These are phyloP conservation scores for Alloplasta piceator DNA, from an alignment of 2,888 invertebrate genomes.

Conservation along the genomic window DNA sequence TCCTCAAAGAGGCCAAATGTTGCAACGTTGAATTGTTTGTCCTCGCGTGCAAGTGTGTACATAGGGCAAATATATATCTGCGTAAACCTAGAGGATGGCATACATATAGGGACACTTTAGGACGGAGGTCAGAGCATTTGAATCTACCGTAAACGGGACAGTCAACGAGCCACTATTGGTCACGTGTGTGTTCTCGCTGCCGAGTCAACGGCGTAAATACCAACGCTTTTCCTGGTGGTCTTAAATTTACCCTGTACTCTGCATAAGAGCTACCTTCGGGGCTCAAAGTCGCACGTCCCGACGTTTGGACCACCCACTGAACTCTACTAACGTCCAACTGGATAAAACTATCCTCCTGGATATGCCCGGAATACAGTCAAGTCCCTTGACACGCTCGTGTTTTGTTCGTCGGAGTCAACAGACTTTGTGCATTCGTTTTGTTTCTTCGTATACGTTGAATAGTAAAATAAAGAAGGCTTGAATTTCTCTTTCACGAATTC, in stretches of 20 bases:
- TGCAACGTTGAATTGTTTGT: constrained; percentile 7
- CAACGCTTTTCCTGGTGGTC: constrained; percentile 14
- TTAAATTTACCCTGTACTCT: constrained; percentile 30
- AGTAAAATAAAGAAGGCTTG: too few relatives aligned
- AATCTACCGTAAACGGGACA: constrained; percentile 15
- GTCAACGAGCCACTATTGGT: too few relatives aligned
- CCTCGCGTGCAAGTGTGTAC: not conserved
- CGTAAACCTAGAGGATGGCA: not conserved
- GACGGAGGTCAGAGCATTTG: constrained; percentile 1
- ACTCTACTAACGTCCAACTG: not conserved
- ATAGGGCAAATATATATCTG: not conserved
- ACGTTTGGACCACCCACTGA: not conserved
- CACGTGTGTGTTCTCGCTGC: constrained; percentile 6
- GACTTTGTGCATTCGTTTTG: too few relatives aligned
- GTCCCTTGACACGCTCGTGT: not conserved
- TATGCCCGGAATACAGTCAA: not conserved
- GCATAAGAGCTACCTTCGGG: constrained; percentile 8
- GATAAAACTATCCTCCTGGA: not conserved
- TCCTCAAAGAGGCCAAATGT: not conserved
- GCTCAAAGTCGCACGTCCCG: constrained; percentile 1
- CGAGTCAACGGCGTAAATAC: constrained; percentile 27
- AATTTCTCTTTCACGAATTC: too few relatives aligned
- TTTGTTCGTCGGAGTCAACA: too few relatives aligned
- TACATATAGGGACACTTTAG: not conserved
- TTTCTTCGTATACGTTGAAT: too few relatives aligned